phyloP scores from a whole-genome alignment of 53 echinoderm and acorn worm genomes.

The Astropecten irregularis region DNA sequence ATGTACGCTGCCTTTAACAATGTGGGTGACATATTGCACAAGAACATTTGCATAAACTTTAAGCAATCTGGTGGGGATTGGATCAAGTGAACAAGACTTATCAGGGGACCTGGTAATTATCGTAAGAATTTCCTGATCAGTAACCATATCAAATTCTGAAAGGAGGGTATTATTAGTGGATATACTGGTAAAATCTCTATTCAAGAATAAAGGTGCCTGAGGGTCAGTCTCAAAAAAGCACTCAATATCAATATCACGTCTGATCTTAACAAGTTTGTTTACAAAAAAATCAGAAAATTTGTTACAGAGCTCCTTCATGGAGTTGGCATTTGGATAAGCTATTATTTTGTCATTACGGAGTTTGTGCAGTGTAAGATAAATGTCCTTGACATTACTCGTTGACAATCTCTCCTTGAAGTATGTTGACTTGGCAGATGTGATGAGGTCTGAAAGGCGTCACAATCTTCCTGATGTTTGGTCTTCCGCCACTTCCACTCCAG shows the following conservation, averaged over 20 bases:
- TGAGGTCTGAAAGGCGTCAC: not conserved
- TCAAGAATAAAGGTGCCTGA: too few relatives aligned
- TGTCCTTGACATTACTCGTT: not conserved
- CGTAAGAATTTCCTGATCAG: too few relatives aligned
- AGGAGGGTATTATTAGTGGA: not conserved
- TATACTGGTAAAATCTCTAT: too few relatives aligned
- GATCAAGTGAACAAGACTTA: too few relatives aligned
- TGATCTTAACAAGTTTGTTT: not conserved
- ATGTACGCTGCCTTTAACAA: too few relatives aligned
- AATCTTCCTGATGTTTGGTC: not conserved
- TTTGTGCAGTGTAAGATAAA: not conserved
- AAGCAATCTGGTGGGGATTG: too few relatives aligned
- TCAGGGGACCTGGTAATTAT: too few relatives aligned
- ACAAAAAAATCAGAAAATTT: not conserved
- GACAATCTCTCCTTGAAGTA: not conserved
- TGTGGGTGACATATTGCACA: slow-evolving; percentile 11
- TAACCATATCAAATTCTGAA: too few relatives aligned
- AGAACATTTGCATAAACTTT: not conserved
- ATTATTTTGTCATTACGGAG: not conserved
- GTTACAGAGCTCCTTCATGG: too few relatives aligned
- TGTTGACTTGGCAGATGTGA: not conserved
- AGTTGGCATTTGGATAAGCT: not conserved
- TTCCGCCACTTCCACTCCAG: slow-evolving; percentile 5
- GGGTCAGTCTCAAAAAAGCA: too few relatives aligned
- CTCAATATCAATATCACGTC: too few relatives aligned